Evolutionary conservation across 2,888 invertebrate genomes (phyloP), one percentile per base, ranked within the genome.

Genomic region (Drosophila mercatorum): DNA sequence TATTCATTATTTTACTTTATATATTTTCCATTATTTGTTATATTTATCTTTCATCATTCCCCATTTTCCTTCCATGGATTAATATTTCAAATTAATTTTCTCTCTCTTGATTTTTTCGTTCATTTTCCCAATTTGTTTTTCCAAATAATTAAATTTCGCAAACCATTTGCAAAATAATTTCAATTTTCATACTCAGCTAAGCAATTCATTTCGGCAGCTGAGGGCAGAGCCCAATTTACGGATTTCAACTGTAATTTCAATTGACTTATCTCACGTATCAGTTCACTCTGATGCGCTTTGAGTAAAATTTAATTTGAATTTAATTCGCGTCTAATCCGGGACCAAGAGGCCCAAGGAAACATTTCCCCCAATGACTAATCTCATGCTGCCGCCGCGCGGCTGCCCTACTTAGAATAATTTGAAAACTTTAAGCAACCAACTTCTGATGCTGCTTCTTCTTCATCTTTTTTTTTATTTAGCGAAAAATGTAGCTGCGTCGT

Each of bases 361-460:
- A 68, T 66, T 78, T 70, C 61, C 68, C 65, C 75, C 66, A 58
- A 53, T 53, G 75, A 74, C 83, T 83, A 89, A 83, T 83, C 83
- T 88, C 63, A 70, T 81, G 46, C 46, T 12, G 14, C 46, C 28
- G 28, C 4, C 7, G 46, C 26, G 38, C 44, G 62, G 62, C 75
- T 83, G 89, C 68, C 77, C 88, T 88, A 85, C 84, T 85, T 88
- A 84, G 75, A 89, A 85, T 85, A 85, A 85, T 85, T 85, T 85
- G 84, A 85, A 85, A 85, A 85, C 89, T 85, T 85, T 85, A 88
- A 88, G 82, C 74, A 76, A 49, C 68, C 73, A 81, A 70, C 68
- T 81, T 43, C 17, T 31, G 31, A 44, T 34, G 8, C 46, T 31
- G 55, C 26, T 41, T 47, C 52, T n/a, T 51, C 14, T 43, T 44